Base-by-base conservation (phyloP, 2,113 vertebrate genomes). In the Ardeotis arabs region DNA sequence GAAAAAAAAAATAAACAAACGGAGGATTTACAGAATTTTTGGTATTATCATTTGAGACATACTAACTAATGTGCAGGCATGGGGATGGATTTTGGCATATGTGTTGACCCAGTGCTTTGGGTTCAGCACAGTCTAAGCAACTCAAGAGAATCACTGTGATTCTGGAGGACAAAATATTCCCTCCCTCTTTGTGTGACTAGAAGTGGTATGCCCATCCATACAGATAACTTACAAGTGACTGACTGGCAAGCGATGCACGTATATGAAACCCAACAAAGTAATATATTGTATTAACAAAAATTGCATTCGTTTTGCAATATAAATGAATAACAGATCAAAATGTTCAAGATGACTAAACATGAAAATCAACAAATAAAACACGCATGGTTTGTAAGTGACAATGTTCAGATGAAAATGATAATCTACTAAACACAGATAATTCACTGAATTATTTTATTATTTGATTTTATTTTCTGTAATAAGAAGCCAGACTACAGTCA, bases 391-490 rank as follows among this genome's bases (percentile, higher is more conserved):
- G 4, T 31, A 12, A 31, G 67, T 82, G 69, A 87, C 55, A n/a
- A n/a, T 27, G 47, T 52, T 91, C 47, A 45, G 89, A 67, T 21
- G 18, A 67, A 63, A 55, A 87, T 73, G 4, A 50, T 64, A 58
- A n/a, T 92, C 19, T 88, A n/a, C 58, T 83, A 70, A 89, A 58
- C 70, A 53, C 2, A 89, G 84, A 62, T 87, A 93, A 95, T 81
- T 89, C 69, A 53, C 44, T 80, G 45, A 88, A 76, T 73, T 50
- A 28, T 86, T 73, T 84, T 77, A 87, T 94, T 95, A 92, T 59
- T 84, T 68, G 9, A 67, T 89, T 87, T 91, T 41, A 56, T 91
- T 95, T 89, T 14, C 63, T 92, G 41, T 78, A 97, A 55, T 31
- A 83, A 49, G n/a, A 27, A 59, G 41, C 16, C 72, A 90, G 64